Conservation (phyloP, 2,888 invertebrate genomes). For the Athrips mouffetella region DNA sequence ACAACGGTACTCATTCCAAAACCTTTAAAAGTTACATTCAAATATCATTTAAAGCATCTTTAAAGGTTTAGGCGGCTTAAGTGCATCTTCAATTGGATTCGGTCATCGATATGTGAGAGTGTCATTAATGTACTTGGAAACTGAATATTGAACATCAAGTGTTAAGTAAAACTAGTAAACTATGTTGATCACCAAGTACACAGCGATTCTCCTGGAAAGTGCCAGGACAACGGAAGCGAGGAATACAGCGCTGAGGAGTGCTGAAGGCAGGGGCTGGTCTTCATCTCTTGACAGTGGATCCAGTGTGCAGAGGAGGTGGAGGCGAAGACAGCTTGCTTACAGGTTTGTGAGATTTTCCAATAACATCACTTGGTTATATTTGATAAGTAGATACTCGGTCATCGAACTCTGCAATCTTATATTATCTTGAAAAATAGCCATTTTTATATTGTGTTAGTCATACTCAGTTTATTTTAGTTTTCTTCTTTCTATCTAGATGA, state of each 20-base stretch:
- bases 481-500: neutral
- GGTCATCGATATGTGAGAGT: neutral
- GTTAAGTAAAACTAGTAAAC: conserved; percentile 29
- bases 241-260: conserved; percentile 44
- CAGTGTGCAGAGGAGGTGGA: conserved; percentile 42
- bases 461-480: too few relatives aligned
- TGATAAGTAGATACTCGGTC: too few relatives aligned
- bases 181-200: conserved; percentile 85
- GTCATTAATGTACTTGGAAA: too few relatives aligned
- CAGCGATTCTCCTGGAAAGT: conserved; percentile 82
- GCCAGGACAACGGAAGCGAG: conserved; percentile 73
- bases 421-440: too few relatives aligned
- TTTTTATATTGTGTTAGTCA: too few relatives aligned
- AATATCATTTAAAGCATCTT: too few relatives aligned
- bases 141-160: neutral
- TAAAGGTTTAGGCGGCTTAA: too few relatives aligned
- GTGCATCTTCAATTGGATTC: too few relatives aligned
- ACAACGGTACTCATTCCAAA: neutral
- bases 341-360: conserved; percentile 54
- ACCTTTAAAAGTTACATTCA: too few relatives aligned
- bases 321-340: conserved; percentile 56
- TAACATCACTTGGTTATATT: too few relatives aligned
- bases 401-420: too few relatives aligned
- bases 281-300: conserved; percentile 55
- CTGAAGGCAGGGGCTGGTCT: conserved; percentile 44